Conservation (phyloP, 2,113 vertebrate genomes). For the Casuarius casuarius region DNA sequence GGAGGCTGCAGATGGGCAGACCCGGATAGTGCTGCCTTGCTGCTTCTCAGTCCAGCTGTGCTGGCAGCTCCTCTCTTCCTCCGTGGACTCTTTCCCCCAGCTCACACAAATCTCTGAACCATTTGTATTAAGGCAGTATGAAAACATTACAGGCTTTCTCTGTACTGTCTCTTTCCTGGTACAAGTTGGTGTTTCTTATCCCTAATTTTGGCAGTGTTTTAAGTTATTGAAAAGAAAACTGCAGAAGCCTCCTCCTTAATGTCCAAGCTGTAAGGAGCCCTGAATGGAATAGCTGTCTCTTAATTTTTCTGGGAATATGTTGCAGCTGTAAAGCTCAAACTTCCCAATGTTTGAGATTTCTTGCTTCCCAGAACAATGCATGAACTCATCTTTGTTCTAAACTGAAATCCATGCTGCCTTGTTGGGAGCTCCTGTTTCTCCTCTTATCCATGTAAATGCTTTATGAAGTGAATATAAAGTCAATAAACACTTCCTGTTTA, state of each 20-base stretch:
- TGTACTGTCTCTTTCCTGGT: too few species aligned
- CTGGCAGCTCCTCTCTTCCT: neutral
- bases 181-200: too few species aligned
- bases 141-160: neutral
- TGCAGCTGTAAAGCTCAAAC: neutral
- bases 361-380: conserved; percentile 8
- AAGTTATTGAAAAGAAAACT: neutral
- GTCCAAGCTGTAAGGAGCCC: neutral
- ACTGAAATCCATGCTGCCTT: neutral
- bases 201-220: too few species aligned
- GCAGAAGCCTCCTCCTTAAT: fast-evolving
- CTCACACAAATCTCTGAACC: too few species aligned
- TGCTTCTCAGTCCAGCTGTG: neutral
- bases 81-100: neutral
- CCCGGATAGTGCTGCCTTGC: neutral
- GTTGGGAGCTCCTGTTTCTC: conserved; percentile 22
- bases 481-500: conserved; percentile 63
- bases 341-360: neutral
- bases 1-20: neutral
- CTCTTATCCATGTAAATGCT: neutral
- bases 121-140: too few species aligned
- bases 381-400: neutral
- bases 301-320: fast-evolving
- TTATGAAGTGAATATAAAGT: conserved; percentile 57
- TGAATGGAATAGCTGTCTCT: fast-evolving